Conservation (phyloP, 1,140 invertebrate genomes). For the Calliopsis andreniformis region DNA sequence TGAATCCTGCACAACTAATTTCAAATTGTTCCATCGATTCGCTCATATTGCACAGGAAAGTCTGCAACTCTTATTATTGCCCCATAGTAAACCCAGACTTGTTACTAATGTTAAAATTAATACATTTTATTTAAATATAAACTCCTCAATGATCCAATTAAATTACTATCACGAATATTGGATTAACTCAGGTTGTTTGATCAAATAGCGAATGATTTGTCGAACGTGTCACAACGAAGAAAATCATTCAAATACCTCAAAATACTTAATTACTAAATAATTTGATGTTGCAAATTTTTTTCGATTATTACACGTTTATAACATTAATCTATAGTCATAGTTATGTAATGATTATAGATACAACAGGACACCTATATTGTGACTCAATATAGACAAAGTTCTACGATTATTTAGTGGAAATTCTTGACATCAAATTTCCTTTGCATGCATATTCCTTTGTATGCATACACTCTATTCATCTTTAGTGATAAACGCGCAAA, state of each 20-base stretch:
- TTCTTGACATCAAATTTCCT: constrained; percentile 4
- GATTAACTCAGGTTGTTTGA: constrained; percentile 14
- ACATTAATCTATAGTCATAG: background rate
- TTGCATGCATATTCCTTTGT: constrained; percentile 13
- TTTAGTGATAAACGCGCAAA: background rate
- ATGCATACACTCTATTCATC: background rate
- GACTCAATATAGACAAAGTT: background rate
- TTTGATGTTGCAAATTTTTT: background rate
- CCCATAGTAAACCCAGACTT: constrained; percentile 61
- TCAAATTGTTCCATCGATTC: constrained; percentile 24
- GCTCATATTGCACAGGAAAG: constrained; percentile 72
- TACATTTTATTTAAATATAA: constrained; percentile 30
- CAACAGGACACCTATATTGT: background rate
- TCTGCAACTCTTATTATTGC: constrained; percentile 77
- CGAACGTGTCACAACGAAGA: constrained; percentile 20
- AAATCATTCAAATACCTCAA: background rate
- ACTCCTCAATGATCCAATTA: constrained; percentile 30
- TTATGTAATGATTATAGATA: background rate
- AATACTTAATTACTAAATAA: background rate
- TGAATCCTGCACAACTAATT: constrained; percentile 14
- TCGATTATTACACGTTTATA: background rate
- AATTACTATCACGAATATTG: constrained; percentile 32
- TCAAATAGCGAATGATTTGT: background rate
- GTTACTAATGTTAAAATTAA: constrained; percentile 36
- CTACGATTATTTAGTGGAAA: background rate